Percentiles rank a stretch among this genome's conserved stretches.
These are phyloP conservation scores for Drosophila melanocephala DNA, from an alignment of 2,888 invertebrate genomes.

Conservation along the genomic window DNA sequence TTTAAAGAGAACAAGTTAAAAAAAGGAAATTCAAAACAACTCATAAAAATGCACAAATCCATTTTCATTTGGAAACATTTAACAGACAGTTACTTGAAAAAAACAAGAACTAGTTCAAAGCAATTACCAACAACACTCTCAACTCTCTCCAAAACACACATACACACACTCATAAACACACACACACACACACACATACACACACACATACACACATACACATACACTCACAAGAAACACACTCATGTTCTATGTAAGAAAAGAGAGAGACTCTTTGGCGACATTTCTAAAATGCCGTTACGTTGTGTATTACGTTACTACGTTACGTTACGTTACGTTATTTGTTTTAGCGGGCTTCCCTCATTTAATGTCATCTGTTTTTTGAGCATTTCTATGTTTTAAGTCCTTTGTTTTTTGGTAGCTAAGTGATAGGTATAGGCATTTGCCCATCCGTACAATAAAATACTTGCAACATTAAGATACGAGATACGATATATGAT, in stretches of 20 bases:
- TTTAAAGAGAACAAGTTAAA: background rate
- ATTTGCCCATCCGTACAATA: conserved; percentile 70
- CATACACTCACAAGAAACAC: conserved; percentile 16
- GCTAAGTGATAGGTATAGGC: conserved; percentile 75
- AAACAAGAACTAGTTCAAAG: conserved; percentile 3
- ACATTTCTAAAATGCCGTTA: conserved; percentile 77
- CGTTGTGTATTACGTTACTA: conserved; percentile 67
- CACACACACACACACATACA: conserved; percentile 12
- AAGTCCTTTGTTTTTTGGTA: conserved; percentile 61
- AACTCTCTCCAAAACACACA: conserved; percentile 6
- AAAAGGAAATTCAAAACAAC: background rate
- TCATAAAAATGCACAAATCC: background rate
- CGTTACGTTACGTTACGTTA: conserved; percentile 58
- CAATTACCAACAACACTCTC: conserved; percentile 5
- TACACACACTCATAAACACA: conserved; percentile 16
- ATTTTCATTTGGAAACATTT: background rate
- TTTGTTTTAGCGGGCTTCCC: conserved; percentile 67
- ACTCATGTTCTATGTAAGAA: conserved; percentile 32
- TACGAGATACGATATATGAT: conserved; percentile 65
- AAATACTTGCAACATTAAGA: conserved; percentile 71
- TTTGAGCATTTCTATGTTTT: conserved; percentile 64
- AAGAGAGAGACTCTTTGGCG: conserved; percentile 54
- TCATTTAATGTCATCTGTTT: conserved; percentile 51
- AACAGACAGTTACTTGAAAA: background rate
- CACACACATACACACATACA: conserved; percentile 18